phyloP scores from a whole-genome alignment of 1,140 invertebrate species.

The Sarcophaga bullata region DNA sequence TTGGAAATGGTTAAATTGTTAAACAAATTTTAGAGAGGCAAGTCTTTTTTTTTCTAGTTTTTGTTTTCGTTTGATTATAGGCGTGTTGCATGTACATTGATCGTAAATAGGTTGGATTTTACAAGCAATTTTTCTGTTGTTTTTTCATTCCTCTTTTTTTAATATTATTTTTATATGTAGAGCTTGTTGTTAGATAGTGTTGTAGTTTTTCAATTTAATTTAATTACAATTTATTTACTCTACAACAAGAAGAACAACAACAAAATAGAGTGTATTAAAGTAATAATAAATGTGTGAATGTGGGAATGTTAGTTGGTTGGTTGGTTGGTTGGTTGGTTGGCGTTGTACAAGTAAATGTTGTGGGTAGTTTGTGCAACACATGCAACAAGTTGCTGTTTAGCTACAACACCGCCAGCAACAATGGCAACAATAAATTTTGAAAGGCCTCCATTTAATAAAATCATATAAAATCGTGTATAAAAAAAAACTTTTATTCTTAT shows the following conservation, averaged over 20 bases:
- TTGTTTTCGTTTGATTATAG: not conserved
- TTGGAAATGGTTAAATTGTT: not conserved
- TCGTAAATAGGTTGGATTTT: not conserved
- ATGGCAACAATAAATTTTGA: no score
- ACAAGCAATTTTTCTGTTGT: not conserved
- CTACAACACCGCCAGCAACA: no score
- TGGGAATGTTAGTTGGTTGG: not conserved
- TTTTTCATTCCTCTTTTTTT: not conserved
- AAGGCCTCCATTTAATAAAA: no score
- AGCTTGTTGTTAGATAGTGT: not conserved
- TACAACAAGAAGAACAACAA: no score
- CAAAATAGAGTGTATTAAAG: no score
- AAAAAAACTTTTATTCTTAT: no score
- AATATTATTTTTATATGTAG: not conserved
- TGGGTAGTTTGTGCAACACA: slow-evolving; percentile 22
- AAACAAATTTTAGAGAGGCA: not conserved
- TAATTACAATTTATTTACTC: slow-evolving; percentile 22
- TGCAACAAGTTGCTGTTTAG: not conserved
- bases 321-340: not conserved
- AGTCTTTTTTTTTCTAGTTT: no score
- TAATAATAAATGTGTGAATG: not conserved
- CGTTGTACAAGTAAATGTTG: not conserved
- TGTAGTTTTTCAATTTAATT: slow-evolving; percentile 18
- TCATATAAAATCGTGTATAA: no score
- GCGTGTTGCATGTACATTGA: not conserved